These are phyloP conservation scores for Beroe forskalii DNA, from an alignment of 37 sponge, comb jelly and placozoan genomes.

Conservation along the genomic window DNA sequence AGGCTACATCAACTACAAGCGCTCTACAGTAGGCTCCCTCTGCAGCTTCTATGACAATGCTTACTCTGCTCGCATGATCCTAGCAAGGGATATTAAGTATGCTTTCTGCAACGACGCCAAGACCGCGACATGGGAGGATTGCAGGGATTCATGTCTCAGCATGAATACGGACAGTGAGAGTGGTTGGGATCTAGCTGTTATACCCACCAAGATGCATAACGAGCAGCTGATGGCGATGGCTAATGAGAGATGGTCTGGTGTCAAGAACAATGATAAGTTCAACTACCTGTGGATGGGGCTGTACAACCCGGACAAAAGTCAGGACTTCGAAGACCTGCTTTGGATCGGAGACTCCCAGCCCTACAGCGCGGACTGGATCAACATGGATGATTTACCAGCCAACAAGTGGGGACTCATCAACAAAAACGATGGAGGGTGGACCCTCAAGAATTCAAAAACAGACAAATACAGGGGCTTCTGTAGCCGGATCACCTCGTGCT, in stretches of 20 bases:
- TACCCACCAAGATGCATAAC: constrained; percentile 1
- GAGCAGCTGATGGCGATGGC: background rate
- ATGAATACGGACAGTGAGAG: background rate
- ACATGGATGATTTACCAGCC: background rate
- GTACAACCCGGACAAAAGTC: background rate
- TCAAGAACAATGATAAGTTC: constrained; percentile 4
- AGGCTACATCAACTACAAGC: constrained; percentile 2
- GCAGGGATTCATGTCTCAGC: background rate
- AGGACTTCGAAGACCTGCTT: background rate
- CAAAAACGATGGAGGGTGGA: background rate
- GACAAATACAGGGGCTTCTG: background rate
- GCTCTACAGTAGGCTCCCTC: background rate
- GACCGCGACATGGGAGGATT: background rate
- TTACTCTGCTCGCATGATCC: background rate
- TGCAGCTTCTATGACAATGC: background rate
- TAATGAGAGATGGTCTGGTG: background rate
- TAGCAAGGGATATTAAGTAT: background rate
- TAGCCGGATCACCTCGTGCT: background rate
- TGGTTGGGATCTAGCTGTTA: constrained; percentile 13
- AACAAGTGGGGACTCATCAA: background rate
- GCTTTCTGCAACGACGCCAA: background rate
- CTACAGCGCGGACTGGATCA: too few species aligned
- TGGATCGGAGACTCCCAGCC: too few species aligned
- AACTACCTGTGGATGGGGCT: constrained; percentile 27
- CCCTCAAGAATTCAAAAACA: background rate